These are phyloP conservation scores for Hydropsyche tenuis DNA, from an alignment of 1,140 invertebrate species.

Conservation along the genomic window DNA sequence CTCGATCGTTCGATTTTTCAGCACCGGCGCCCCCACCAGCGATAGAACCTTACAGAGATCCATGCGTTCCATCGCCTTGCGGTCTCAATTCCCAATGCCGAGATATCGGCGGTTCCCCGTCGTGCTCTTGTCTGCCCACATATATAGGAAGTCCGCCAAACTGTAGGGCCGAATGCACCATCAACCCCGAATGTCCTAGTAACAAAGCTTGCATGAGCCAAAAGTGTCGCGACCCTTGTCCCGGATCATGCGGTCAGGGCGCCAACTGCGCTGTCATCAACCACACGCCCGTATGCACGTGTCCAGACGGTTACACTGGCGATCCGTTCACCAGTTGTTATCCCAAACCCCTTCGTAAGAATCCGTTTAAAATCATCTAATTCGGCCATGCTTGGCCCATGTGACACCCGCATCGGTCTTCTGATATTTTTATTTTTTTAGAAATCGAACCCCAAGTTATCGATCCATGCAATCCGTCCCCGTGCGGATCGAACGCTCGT, in stretches of 20 bases:
- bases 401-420: slow-evolving; percentile 68
- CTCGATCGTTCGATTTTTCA: slow-evolving; percentile 47
- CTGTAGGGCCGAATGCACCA: slow-evolving; percentile 75
- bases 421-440: slow-evolving; percentile 58
- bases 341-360: slow-evolving; percentile 55
- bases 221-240: slow-evolving; percentile 75
- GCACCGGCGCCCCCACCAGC: slow-evolving; percentile 52
- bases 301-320: slow-evolving; percentile 70
- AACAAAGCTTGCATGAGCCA: slow-evolving; percentile 72
- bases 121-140: slow-evolving; percentile 71
- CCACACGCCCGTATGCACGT: slow-evolving; percentile 73
- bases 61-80: slow-evolving; percentile 77
- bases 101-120: slow-evolving; percentile 66
- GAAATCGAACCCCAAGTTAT: slow-evolving; percentile 50
- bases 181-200: slow-evolving; percentile 74
- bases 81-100: slow-evolving; percentile 74
- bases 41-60: slow-evolving; percentile 60
- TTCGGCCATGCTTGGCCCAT: background rate
- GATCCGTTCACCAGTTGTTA: slow-evolving; percentile 71
- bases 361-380: slow-evolving; percentile 11
- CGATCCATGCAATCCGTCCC: slow-evolving; percentile 71
- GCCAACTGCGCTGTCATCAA: slow-evolving; percentile 72
- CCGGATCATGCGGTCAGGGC: slow-evolving; percentile 70
- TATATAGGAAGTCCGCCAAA: slow-evolving; percentile 76
- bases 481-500: slow-evolving; percentile 70